Evolutionary conservation across 1,140 invertebrate species (phyloP), one percentile per base, ranked within the genome.

Genomic region (Melitaea cinxia): DNA sequence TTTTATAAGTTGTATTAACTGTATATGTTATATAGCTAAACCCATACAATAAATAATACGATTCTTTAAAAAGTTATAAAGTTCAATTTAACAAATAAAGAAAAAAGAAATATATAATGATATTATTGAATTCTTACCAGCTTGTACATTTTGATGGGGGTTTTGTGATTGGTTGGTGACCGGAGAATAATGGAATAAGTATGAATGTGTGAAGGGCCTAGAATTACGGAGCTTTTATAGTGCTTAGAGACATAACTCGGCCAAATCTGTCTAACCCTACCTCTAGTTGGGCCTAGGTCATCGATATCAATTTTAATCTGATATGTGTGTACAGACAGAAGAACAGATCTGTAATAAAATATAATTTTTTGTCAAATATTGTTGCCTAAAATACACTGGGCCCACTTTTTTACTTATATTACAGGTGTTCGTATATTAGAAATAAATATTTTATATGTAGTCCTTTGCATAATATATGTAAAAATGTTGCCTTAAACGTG

Each of bases 261-360:
- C 79, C 77, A 80, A 87, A 87, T 87, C 77, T 65, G 82, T 85
- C 74, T 80, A 83, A 80, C 82, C 80, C 83, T 89, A 84, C 78
- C 77, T 74, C 70, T 33, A 67, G 73, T 65, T 75, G 67, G 75
- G 73, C 82, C 83, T 89, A 88, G 85, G 85, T 85, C 87, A 83
- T 78, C 70, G 74, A 65, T 82, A 76, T 53, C 69, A 72, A 71
- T 72, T 72, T 76, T 72, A 54, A 74, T 57, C 61, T 75, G 59
- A 58, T 70, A 70, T 65, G 26, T 69, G 49, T 7, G 80, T 82
- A 84, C 65, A 53, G 76, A 58, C 52, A 73, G 70, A 60, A 73
- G 64, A 71, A 72, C 65, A 35, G 19, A 19, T 45, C 17, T 19
- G 19, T 45, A 45, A 0, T 19, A 7, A 9, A 19, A 45, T 45